Evolutionary conservation across 2,797 vertebrate species (phyloP).

Genomic region (Lepus townsendii): DNA sequence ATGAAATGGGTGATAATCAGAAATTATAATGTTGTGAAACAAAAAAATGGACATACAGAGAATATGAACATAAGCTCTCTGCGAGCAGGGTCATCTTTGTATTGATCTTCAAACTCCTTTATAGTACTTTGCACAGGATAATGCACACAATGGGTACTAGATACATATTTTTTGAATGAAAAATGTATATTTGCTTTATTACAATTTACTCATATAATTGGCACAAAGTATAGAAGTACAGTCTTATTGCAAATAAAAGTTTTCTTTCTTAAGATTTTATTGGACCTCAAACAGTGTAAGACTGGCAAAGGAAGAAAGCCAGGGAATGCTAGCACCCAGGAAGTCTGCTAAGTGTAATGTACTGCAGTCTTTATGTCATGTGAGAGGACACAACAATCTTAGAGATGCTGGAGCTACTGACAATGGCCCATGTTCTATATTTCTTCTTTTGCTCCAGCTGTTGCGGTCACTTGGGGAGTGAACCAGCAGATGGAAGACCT

Average conservation of each 20-base stretch:
- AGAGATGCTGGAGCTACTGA: neutral
- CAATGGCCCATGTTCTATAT: neutral
- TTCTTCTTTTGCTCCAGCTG: conserved; percentile 7
- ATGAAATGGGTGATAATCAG: neutral
- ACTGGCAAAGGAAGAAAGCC: neutral
- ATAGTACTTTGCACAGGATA: neutral
- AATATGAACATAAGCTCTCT: neutral
- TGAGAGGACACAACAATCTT: neutral
- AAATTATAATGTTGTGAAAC: neutral
- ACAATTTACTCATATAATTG: conserved; percentile 1
- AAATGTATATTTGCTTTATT: neutral
- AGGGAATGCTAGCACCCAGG: neutral
- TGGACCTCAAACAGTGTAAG: neutral
- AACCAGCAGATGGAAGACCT: no score
- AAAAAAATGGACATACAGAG: neutral
- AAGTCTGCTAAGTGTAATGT: neutral
- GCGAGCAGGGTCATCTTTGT: neutral
- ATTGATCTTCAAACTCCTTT: neutral
- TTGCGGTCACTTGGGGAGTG: no score
- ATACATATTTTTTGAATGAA: conserved; percentile 5
- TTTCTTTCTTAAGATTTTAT: conserved; percentile 16
- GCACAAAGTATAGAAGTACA: neutral
- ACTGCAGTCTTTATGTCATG: neutral
- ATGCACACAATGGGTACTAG: neutral
- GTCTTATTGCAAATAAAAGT: neutral